Evolutionary conservation across 2,113 vertebrate species (phyloP).

Genomic region (Cyprichromis sp.): DNA sequence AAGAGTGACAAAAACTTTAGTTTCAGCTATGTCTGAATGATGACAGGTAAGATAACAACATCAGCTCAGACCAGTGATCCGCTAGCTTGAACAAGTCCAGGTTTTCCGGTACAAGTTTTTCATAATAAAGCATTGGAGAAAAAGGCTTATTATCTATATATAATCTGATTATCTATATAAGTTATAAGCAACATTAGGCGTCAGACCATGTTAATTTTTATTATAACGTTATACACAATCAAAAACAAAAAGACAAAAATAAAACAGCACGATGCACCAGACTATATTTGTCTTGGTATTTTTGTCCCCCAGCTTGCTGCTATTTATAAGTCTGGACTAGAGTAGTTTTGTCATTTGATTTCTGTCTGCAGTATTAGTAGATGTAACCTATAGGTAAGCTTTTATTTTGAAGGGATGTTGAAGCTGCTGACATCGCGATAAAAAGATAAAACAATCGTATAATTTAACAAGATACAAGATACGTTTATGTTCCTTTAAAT

Average conservation of each 20-base stretch:
- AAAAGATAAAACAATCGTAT: background rate
- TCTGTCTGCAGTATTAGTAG: background rate
- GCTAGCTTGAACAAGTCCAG: background rate
- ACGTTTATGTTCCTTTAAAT: background rate
- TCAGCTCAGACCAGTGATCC: background rate
- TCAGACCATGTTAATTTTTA: background rate
- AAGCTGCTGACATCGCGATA: background rate
- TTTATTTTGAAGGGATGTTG: conserved; percentile 27
- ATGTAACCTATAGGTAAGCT: background rate
- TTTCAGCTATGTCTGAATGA: background rate
- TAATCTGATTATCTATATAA: background rate
- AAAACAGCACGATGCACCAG: background rate
- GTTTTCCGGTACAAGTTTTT: conserved; percentile 19
- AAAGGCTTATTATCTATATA: background rate
- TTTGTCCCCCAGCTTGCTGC: background rate
- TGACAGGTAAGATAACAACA: conserved; percentile 41
- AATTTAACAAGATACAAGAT: background rate
- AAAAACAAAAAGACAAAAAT: background rate
- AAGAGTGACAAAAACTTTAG: background rate
- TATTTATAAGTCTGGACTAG: background rate
- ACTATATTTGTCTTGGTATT: fast-evolving
- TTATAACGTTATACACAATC: background rate
- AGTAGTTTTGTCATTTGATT: background rate
- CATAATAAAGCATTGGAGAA: conserved; percentile 2
- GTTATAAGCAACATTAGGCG: background rate